These are phyloP conservation scores for Meloidogyne chitwoodi DNA, from an alignment of 1,140 invertebrate genomes.

Conservation along the genomic window DNA sequence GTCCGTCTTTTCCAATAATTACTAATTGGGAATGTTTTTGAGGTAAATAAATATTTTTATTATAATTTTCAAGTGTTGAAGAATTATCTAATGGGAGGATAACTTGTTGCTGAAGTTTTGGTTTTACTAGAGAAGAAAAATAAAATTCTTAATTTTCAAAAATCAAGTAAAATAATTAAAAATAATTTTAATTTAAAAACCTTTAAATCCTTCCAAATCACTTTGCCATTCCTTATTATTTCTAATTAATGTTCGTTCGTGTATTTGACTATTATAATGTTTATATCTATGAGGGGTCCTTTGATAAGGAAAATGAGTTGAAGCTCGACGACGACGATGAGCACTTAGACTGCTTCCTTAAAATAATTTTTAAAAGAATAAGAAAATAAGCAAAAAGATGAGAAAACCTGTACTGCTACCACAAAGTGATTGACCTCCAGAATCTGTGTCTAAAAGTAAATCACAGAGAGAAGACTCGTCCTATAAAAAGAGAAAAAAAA, in stretches of 20 bases:
- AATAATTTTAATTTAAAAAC: background rate
- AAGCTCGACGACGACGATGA: slow-evolving; percentile 5
- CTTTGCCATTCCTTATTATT: background rate
- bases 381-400: background rate
- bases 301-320: background rate
- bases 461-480: slow-evolving; percentile 39
- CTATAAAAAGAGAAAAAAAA: slow-evolving; percentile 24
- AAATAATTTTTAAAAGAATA: background rate
- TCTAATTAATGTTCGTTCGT: slow-evolving; percentile 1
- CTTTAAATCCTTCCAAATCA: background rate
- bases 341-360: slow-evolving; percentile 9
- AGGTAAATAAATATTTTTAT: background rate
- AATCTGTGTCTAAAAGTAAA: slow-evolving; percentile 30
- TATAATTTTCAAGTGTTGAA: background rate
- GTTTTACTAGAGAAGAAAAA: too few species aligned
- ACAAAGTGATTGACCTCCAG: slow-evolving; percentile 16
- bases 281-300: background rate
- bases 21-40: background rate
- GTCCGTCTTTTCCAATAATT: slow-evolving; percentile 18
- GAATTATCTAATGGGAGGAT: background rate
- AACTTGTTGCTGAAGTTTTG: background rate
- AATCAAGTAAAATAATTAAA: too few species aligned
- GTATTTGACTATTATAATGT: background rate
- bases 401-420: slow-evolving; percentile 14
- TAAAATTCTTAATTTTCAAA: too few species aligned